Conservation (phyloP, 2,888 invertebrate genomes). For the Oxystoma pomonae region DNA sequence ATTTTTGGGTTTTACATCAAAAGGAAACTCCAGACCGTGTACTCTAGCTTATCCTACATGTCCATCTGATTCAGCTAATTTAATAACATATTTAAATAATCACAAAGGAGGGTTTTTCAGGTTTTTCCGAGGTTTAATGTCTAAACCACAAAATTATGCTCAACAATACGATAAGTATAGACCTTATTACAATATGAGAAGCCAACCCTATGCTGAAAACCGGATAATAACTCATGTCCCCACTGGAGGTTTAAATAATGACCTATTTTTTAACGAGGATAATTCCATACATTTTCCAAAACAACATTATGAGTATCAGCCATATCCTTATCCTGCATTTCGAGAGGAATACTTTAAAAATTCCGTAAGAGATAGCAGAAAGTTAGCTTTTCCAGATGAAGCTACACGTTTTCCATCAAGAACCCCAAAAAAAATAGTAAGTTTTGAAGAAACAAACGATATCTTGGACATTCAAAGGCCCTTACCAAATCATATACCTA, state of each 20-base stretch:
- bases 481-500: conserved; percentile 36
- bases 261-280: no score
- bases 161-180: conserved; percentile 25
- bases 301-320: background rate
- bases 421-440: background rate
- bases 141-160: conserved; percentile 40
- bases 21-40: conserved; percentile 56
- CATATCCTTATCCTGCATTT: background rate
- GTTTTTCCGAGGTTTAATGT: conserved; percentile 59
- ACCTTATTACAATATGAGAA: conserved; percentile 18
- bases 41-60: conserved; percentile 67
- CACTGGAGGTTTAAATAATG: background rate
- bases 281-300: background rate
- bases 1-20: conserved; percentile 67
- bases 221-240: background rate
- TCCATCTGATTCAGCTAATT: conserved; percentile 66
- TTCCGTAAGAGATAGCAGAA: conserved; percentile 7
- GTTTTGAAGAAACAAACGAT: conserved; percentile 3
- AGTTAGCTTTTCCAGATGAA: conserved; percentile 27
- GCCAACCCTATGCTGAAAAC: background rate
- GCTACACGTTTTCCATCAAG: conserved; percentile 9
- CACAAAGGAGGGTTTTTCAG: conserved; percentile 83
- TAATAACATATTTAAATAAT: conserved; percentile 77
- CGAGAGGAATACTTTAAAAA: background rate
- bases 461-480: conserved; percentile 37